phyloP scores from a whole-genome alignment of 2,888 invertebrate genomes.

The Orchesellides sinensis region DNA sequence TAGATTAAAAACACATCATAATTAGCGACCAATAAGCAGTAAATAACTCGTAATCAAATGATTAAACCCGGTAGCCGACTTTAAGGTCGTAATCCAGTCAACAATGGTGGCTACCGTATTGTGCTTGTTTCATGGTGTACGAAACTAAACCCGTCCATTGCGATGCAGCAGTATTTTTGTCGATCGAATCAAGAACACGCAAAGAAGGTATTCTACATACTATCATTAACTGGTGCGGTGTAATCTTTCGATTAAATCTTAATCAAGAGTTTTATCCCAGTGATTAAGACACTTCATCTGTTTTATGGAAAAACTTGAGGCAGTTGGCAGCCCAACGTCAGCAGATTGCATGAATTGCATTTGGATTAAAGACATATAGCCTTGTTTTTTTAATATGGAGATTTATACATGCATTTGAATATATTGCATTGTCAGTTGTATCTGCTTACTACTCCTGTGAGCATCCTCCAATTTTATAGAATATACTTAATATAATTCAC shows the following conservation, averaged over 20 bases:
- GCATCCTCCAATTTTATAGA: too few species aligned
- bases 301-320: conserved; percentile 22
- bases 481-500: too few species aligned
- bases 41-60: conserved; percentile 63
- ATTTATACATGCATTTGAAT: neutral
- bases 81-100: conserved; percentile 56
- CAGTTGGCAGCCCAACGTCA: conserved; percentile 32
- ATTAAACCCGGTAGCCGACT: conserved; percentile 67
- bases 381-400: too few species aligned
- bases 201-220: neutral
- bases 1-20: conserved; percentile 7
- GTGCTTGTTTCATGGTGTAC: neutral
- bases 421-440: too few species aligned
- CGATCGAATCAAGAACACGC: neutral
- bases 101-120: conserved; percentile 60
- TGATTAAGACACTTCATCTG: conserved; percentile 49
- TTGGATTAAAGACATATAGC: neutral
- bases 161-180: conserved; percentile 2
- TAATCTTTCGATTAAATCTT: conserved; percentile 60
- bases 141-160: too few species aligned
- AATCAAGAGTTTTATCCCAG: conserved; percentile 28
- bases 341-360: neutral
- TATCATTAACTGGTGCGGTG: conserved; percentile 9
- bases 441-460: too few species aligned
- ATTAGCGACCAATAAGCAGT: conserved; percentile 34